Percentiles rank a stretch among this genome's conserved stretches.
Evolutionary conservation across 2,888 invertebrate species (phyloP).

Genomic region (Caenorhabditis sp.): DNA sequence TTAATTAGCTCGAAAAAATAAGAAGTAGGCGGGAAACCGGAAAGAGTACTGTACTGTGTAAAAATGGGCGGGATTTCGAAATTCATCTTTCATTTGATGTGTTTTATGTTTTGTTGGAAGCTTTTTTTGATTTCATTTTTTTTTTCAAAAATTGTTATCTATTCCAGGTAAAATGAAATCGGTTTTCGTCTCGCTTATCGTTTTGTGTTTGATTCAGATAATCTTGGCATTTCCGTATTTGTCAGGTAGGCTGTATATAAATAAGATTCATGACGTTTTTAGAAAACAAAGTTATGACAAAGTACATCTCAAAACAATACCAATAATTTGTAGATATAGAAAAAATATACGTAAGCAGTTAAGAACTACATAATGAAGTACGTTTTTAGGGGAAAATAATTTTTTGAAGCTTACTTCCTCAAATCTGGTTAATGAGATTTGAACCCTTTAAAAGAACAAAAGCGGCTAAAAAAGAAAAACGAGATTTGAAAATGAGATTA

Average conservation of each 20-base stretch:
- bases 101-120: background rate
- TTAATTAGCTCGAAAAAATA: background rate
- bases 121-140: background rate
- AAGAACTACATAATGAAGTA: no score
- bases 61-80: constrained; percentile 4
- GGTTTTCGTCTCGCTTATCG: constrained; percentile 10
- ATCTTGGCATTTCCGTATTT: constrained; percentile 12
- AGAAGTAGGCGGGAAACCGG: background rate
- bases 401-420: no score
- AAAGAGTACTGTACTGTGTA: background rate
- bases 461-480: no score
- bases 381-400: no score
- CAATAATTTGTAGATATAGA: no score
- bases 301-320: no score
- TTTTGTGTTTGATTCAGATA: constrained; percentile 11
- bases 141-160: background rate
- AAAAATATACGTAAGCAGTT: no score
- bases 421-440: no score
- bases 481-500: no score
- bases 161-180: constrained; percentile 35
- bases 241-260: constrained; percentile 19
- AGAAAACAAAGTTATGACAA: no score
- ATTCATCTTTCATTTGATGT: background rate
- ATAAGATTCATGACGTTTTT: no score
- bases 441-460: no score